Evolutionary conservation across 2,888 invertebrate species (phyloP), one percentile per base, ranked within the genome.

Genomic region (Arctia plantaginis): DNA sequence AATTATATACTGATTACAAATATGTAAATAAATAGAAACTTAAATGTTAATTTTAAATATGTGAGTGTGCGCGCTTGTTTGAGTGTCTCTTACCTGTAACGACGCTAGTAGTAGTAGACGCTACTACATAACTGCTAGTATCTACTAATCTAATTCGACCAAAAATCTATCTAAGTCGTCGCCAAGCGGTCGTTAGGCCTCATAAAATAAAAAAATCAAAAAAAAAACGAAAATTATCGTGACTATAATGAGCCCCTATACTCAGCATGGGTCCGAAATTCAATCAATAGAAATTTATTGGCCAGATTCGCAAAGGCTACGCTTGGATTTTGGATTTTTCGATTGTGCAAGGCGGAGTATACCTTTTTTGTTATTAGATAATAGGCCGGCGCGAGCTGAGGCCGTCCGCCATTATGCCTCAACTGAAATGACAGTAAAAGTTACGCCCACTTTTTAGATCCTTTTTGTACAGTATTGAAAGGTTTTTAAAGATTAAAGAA

Each of bases 201-300:
- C 66, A 78, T 78, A 82, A 88, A 83, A 82, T 81, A 79, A 76
- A 69, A 69, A 69, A 55, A 35, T 20, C 7, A 10, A 33, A 72
- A 82, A 85, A 87, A 82, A 86, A 93, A 93, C 71, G 66, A 84
- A 93, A 93, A 94, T 93, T 91, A 93, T 92, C 82, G 88, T 79
- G 83, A 85, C 82, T 90, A 95, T 95, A 96, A 96, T 95, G 93
- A 94, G 93, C 95, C 96, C 96, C 91, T 94, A 95, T 96, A 88
- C 94, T 59, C 95, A 94, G 95, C 95, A 92, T 93, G 95, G 92
- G 94, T 94, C 95, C 95, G 87, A 93, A 94, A 93, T 94, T 93
- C 93, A 92, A 95, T 95, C 95, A 95, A 95, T 91, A 92, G 90
- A 89, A 94, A 94, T 95, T 95, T 95, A 95, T 95, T 95, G 93